Conservation (phyloP, 2,797 vertebrate species). For the Benthosema pterotum region DNA sequence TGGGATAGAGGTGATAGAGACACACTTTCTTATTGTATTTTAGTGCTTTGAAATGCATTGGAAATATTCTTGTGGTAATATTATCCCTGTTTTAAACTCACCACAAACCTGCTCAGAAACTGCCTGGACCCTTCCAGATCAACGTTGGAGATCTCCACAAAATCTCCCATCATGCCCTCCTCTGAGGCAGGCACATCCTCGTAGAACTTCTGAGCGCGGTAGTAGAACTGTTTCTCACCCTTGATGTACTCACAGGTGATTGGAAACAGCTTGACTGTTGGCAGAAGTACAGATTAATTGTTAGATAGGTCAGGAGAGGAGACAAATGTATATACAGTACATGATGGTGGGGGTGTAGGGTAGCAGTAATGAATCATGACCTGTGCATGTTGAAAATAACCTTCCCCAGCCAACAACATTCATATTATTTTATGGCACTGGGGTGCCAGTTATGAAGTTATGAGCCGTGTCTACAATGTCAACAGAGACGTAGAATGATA, state of each 20-base stretch:
- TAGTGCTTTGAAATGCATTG: too few relatives aligned
- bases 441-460: background rate
- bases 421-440: background rate
- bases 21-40: too few relatives aligned
- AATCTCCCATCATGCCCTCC: conserved; percentile 98
- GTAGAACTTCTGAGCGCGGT: conserved; percentile 93
- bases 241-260: conserved; percentile 94
- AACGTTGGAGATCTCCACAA: conserved; percentile 86
- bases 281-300: conserved; percentile 23
- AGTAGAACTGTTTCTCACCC: conserved; percentile 96
- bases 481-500: conserved; percentile 35
- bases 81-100: conserved; percentile 73
- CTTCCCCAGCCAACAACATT: background rate
- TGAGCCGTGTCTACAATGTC: conserved; percentile 9
- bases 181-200: conserved; percentile 90
- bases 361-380: background rate
- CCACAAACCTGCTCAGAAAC: conserved; percentile 93
- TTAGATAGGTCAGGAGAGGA: background rate
- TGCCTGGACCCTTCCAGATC: conserved; percentile 89
- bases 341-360: background rate
- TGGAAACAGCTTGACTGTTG: conserved; percentile 92
- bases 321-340: background rate
- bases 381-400: background rate
- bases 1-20: too few relatives aligned
- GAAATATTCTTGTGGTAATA: too few relatives aligned